Conservation (phyloP, 2,888 invertebrate species). For the Dicyrtoma fusca region DNA sequence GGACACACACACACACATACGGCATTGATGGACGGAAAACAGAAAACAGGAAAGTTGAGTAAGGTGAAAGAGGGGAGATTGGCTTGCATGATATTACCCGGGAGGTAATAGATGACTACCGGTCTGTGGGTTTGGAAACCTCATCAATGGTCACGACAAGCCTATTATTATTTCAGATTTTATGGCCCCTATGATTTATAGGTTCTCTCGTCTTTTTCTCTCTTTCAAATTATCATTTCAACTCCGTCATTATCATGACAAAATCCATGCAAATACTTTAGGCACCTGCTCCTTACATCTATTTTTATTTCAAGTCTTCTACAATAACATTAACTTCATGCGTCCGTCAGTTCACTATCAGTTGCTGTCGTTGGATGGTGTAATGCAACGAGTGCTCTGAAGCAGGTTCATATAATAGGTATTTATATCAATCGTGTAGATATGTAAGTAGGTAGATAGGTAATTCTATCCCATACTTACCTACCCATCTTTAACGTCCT, state of each 20-base stretch:
- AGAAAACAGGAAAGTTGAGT: neutral
- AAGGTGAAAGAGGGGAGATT: constrained; percentile 15
- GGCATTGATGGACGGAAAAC: neutral
- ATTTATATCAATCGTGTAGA: too few relatives aligned
- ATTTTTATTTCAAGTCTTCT: constrained; percentile 4
- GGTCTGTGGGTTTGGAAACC: constrained; percentile 37
- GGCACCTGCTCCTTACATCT: constrained; percentile 14
- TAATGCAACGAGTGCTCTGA: too few relatives aligned
- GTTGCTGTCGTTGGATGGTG: too few relatives aligned
- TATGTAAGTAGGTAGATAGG: too few relatives aligned
- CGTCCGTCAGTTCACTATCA: too few relatives aligned
- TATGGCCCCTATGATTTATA: constrained; percentile 36
- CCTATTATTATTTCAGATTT: constrained; percentile 39
- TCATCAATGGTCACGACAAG: constrained; percentile 38
- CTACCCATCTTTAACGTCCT: too few relatives aligned
- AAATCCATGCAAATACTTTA: constrained; percentile 31
- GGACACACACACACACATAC: too few relatives aligned
- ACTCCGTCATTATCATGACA: constrained; percentile 15
- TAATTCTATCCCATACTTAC: too few relatives aligned
- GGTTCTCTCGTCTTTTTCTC: neutral
- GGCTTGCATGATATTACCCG: constrained; percentile 29
- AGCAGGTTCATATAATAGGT: too few relatives aligned
- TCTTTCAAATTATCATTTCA: constrained; percentile 22
- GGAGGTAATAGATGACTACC: constrained; percentile 36
- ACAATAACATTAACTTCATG: too few relatives aligned